Percentiles rank a stretch among this genome's conserved stretches.
phyloP scores from a whole-genome alignment of 1,140 invertebrate genomes.

The Drosophila truncata region DNA sequence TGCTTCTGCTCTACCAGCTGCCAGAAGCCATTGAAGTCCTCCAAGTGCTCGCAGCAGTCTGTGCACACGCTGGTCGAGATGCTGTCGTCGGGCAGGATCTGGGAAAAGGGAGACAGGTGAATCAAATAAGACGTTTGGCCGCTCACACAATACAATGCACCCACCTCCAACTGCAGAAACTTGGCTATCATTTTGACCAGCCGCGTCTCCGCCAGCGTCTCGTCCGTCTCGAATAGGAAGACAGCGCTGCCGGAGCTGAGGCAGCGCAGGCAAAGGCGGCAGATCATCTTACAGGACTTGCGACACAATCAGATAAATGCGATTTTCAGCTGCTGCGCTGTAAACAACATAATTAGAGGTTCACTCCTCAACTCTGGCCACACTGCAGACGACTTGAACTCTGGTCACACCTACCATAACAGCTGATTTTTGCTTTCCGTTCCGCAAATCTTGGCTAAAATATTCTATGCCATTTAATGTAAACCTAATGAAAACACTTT shows the following conservation, averaged over 20 bases:
- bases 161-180: conserved; percentile 72
- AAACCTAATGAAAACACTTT: neutral
- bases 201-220: conserved; percentile 67
- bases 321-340: conserved; percentile 89
- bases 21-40: conserved; percentile 77
- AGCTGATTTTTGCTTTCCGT: neutral
- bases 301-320: conserved; percentile 5
- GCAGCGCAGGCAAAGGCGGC: conserved; percentile 73
- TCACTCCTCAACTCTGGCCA: neutral
- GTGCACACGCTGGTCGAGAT: conserved; percentile 72
- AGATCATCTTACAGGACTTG: conserved; percentile 88
- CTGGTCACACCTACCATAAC: neutral
- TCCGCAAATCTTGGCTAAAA: neutral
- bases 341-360: conserved; percentile 49
- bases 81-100: conserved; percentile 74
- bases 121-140: neutral
- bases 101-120: neutral
- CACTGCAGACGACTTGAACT: neutral
- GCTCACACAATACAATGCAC: conserved; percentile 2
- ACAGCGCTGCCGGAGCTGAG: conserved; percentile 70
- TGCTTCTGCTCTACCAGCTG: conserved; percentile 76
- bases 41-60: conserved; percentile 74
- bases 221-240: conserved; percentile 70
- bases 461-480: neutral
- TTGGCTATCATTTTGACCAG: conserved; percentile 78